Base-by-base conservation (phyloP, 2,113 vertebrate species). In the Anoplopoma fimbria region DNA sequence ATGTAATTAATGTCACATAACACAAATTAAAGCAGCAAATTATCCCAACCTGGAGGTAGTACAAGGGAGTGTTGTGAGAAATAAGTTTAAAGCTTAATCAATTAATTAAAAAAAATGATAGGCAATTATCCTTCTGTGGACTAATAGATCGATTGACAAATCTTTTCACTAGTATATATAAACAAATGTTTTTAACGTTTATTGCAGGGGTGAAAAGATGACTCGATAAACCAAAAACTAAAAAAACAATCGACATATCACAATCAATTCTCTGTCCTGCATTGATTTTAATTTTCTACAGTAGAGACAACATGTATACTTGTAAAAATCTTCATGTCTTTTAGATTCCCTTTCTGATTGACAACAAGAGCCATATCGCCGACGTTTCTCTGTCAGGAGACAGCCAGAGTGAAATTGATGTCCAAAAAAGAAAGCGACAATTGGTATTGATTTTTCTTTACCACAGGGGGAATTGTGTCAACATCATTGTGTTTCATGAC, bases 401-500 rank as follows among this genome's bases (percentile, higher is more conserved):
- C 36, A 75, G 73, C 57, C 1, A 12, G 33, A 77, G 57, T 29
- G 63, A 76, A 88, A 79, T 2, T 72, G 78, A 79, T 65, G 86
- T 75, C 15, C 42, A 83, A 85, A 85, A 85, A 80, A 69, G 36
- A 47, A 88, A 89, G 80, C 27, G 49, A 71, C 83, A 84, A 92
- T 51, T 84, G 65, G 53, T 84, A 87, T 90, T 25, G 87, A 93
- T 91, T 88, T 89, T 89, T 88, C 88, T 78, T 84, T 69, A 49
- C 73, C 63, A 23, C 21, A 15, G 69, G 75, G 82, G 71, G 84
- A 87, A 77, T 15, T 75, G 69, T 79, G 69, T 84, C 70, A 77
- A 87, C 79, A 83, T 81, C 53, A 80, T 65, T 82, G 74, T 81
- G 84, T 47, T 84, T 62, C 15, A 53, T 88, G 84, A 79, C 80